Conservation (phyloP, 1,140 invertebrate species). For the Aphidius ervi region DNA sequence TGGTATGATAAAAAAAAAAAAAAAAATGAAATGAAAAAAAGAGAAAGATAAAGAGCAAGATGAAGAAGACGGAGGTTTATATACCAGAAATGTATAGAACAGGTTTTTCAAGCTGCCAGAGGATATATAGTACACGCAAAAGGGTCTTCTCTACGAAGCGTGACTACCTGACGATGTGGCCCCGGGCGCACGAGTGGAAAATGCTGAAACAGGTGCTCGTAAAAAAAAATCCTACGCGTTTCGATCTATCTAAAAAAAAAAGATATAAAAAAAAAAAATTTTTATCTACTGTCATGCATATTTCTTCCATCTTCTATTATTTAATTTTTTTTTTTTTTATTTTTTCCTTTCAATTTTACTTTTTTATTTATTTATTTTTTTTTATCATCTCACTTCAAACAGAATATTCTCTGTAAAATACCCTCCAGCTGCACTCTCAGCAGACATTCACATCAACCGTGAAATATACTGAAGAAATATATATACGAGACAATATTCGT, state of each 20-base stretch:
- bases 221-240: slow-evolving; percentile 36
- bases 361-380: not conserved
- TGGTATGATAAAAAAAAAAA: not conserved
- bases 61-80: slow-evolving; percentile 20
- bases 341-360: slow-evolving; percentile 12
- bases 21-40: slow-evolving; percentile 20
- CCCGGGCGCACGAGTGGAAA: slow-evolving; percentile 36
- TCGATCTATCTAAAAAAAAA: no score
- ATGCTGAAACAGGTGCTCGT: slow-evolving; percentile 44
- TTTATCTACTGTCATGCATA: no score
- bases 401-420: not conserved
- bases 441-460: no score
- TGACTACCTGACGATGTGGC: slow-evolving; percentile 43
- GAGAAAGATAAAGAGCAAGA: slow-evolving; percentile 20
- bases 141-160: slow-evolving; percentile 30
- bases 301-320: not conserved
- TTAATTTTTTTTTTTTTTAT: slow-evolving; percentile 18
- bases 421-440: no score
- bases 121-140: slow-evolving; percentile 24
- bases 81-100: slow-evolving; percentile 27
- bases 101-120: slow-evolving; percentile 40
- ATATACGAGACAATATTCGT: no score
- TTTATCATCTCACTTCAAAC: slow-evolving; percentile 13
- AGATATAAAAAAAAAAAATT: no score
- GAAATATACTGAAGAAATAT: no score